Percentiles rank a stretch among this genome's conserved stretches.
phyloP scores from a whole-genome alignment of 2,888 invertebrate genomes.

The Leptopilina syphax region DNA sequence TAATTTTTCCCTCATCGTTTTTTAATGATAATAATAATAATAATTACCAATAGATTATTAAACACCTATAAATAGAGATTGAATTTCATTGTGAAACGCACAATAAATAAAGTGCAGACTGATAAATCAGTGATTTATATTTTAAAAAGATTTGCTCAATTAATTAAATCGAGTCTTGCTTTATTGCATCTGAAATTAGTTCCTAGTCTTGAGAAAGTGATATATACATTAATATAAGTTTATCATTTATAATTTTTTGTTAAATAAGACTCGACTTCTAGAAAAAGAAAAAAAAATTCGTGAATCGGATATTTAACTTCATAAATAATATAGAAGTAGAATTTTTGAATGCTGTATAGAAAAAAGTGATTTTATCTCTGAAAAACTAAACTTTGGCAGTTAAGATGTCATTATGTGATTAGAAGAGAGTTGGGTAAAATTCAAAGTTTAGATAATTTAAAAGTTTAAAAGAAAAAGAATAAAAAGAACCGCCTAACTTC shows the following conservation, averaged over 20 bases:
- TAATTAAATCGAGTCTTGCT: conserved; percentile 50
- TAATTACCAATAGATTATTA: neutral
- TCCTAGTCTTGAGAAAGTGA: conserved; percentile 73
- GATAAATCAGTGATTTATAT: conserved; percentile 37
- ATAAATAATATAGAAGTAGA: conserved; percentile 55
- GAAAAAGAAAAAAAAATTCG: conserved; percentile 50
- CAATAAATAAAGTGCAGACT: conserved; percentile 18
- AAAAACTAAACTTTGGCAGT: conserved; percentile 60
- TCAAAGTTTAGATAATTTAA: conserved; percentile 54
- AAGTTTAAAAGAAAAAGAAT: too few relatives aligned
- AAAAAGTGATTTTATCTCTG: conserved; percentile 43
- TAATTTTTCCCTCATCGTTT: too few relatives aligned
- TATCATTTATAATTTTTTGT: conserved; percentile 40
- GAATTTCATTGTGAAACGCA: conserved; percentile 21
- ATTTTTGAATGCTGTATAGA: conserved; percentile 28
- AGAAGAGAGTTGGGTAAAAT: conserved; percentile 67
- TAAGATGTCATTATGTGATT: conserved; percentile 69
- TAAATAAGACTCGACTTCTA: conserved; percentile 65
- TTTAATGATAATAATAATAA: neutral
- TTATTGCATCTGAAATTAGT: conserved; percentile 66
- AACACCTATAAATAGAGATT: conserved; percentile 1
- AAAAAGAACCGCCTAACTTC: conserved; percentile 63
- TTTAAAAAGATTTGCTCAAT: conserved; percentile 50
- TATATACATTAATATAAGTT: conserved; percentile 64
- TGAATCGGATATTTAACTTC: conserved; percentile 59